These are phyloP conservation scores for Neoniphon sammara DNA, from an alignment of 2,797 vertebrate genomes.

Conservation along the genomic window DNA sequence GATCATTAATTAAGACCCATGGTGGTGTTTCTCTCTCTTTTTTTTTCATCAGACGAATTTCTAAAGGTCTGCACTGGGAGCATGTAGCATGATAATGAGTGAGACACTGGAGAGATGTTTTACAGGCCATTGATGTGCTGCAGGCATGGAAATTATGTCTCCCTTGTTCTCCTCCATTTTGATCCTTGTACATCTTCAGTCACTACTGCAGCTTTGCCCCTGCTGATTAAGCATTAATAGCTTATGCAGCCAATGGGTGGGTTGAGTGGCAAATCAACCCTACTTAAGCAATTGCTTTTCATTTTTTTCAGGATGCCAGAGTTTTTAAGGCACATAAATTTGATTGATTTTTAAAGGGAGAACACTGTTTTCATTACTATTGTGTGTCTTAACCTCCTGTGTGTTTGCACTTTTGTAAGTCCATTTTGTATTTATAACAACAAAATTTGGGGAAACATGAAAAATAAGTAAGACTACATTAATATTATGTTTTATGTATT, in stretches of 20 bases:
- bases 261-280: conserved; percentile 21
- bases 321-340: too few relatives aligned
- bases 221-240: conserved; percentile 44
- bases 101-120: conserved; percentile 45
- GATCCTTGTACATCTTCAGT: conserved; percentile 27
- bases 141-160: conserved; percentile 46
- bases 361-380: too few relatives aligned
- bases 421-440: too few relatives aligned
- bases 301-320: not conserved
- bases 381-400: too few relatives aligned
- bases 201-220: conserved; percentile 21
- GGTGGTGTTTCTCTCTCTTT: conserved; percentile 52
- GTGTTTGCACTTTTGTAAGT: too few relatives aligned
- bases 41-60: conserved; percentile 33
- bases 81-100: conserved; percentile 49
- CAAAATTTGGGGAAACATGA: too few relatives aligned
- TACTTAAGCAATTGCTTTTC: not conserved
- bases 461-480: too few relatives aligned
- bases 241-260: conserved; percentile 10
- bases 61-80: conserved; percentile 54
- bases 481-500: too few relatives aligned
- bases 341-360: too few relatives aligned
- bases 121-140: conserved; percentile 47
- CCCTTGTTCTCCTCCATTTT: conserved; percentile 26
- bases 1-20: conserved; percentile 65